A percentile compares a stretch with the other conserved stretches of the same genome.
phyloP scores from a whole-genome alignment of 2,113 vertebrate species.

The Cettia cetti region DNA sequence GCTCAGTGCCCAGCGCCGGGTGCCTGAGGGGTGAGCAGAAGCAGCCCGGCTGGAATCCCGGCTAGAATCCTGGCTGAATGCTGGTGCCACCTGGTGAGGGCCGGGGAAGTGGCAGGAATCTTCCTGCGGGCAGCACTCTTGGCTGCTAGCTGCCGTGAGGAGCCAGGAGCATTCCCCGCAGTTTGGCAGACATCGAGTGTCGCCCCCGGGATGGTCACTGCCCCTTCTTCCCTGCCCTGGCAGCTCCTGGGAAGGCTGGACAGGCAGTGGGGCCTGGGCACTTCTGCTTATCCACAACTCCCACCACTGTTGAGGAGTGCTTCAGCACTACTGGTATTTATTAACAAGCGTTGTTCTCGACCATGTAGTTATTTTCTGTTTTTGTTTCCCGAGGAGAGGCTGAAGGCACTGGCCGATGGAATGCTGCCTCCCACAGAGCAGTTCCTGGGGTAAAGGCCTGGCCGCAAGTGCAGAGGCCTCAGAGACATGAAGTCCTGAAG shows the following conservation, averaged over 20 bases:
- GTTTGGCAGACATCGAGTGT: rapidly evolving
- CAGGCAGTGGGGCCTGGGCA: rapidly evolving
- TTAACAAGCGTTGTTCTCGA: rapidly evolving
- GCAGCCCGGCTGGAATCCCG: neutral
- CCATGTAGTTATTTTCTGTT: neutral
- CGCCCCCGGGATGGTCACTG: rapidly evolving
- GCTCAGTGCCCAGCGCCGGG: neutral
- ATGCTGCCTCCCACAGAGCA: neutral
- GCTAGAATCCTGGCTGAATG: neutral
- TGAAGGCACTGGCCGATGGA: rapidly evolving
- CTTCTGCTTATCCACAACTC: neutral
- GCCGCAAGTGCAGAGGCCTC: neutral
- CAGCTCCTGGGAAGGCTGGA: rapidly evolving
- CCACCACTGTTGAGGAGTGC: rapidly evolving
- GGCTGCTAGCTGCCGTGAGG: neutral
- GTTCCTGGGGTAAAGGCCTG: neutral
- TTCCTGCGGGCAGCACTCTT: neutral
- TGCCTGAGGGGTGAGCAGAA: neutral
- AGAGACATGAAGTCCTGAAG: neutral
- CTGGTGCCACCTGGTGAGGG: slow-evolving; percentile 57
- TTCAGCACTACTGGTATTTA: rapidly evolving
- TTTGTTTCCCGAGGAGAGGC: neutral
- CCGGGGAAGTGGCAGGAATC: neutral
- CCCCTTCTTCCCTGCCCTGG: rapidly evolving
- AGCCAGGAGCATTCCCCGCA: neutral